Evolutionary conservation across 2,888 invertebrate genomes (phyloP).

Genomic region (Hypena proboscidalis): DNA sequence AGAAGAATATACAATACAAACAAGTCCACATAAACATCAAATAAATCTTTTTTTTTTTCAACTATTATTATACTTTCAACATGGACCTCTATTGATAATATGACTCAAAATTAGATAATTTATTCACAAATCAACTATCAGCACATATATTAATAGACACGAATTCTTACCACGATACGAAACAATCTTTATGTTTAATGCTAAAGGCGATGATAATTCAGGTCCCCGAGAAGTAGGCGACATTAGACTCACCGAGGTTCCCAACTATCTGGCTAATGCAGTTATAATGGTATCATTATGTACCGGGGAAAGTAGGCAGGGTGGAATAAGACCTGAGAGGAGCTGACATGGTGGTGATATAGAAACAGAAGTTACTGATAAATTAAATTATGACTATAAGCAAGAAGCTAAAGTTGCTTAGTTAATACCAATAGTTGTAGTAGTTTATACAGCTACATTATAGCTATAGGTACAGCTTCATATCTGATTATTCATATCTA

Average conservation of each 20-base stretch:
- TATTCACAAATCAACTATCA: not conserved
- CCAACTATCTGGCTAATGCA: conserved; percentile 69
- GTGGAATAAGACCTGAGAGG: conserved; percentile 57
- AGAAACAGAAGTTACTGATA: conserved; percentile 21
- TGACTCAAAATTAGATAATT: too few relatives aligned
- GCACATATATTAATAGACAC: conserved; percentile 6
- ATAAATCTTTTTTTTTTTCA: too few relatives aligned
- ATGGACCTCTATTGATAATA: too few relatives aligned
- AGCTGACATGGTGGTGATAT: conserved; percentile 17
- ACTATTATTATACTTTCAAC: too few relatives aligned
- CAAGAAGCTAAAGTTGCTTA: not conserved
- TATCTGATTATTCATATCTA: too few relatives aligned
- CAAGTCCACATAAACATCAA: too few relatives aligned
- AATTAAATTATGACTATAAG: conserved; percentile 15
- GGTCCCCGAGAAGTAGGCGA: conserved; percentile 51
- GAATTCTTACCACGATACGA: conserved; percentile 32
- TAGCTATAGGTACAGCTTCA: too few relatives aligned
- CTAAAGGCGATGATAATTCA: conserved; percentile 49
- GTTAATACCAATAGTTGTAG: too few relatives aligned
- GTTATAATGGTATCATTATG: conserved; percentile 75
- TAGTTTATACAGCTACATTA: too few relatives aligned
- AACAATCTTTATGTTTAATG: conserved; percentile 45
- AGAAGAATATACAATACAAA: too few relatives aligned
- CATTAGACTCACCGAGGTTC: conserved; percentile 55
- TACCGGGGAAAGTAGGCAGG: conserved; percentile 68